Evolutionary conservation across 2,113 vertebrate genomes (phyloP).

Genomic region (Tamias sibiricus): DNA sequence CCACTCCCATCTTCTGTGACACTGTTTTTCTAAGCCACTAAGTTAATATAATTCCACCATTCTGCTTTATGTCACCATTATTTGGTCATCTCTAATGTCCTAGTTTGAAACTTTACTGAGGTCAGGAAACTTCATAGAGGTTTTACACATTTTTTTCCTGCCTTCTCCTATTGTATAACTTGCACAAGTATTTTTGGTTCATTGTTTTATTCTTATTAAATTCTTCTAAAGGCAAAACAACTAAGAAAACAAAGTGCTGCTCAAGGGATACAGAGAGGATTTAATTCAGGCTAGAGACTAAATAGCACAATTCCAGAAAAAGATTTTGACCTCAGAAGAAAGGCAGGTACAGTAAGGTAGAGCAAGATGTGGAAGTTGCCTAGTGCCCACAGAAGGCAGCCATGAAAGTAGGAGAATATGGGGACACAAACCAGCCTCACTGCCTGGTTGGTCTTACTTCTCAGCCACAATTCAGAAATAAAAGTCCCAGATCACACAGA

Average conservation of each 20-base stretch:
- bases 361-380: background rate
- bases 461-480: background rate
- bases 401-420: accelerated
- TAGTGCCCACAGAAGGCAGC: background rate
- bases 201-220: background rate
- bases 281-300: background rate
- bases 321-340: background rate
- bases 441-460: background rate
- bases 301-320: background rate
- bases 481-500: background rate
- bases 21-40: background rate
- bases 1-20: background rate
- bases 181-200: background rate
- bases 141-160: background rate
- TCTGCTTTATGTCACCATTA: background rate
- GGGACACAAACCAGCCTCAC: no score
- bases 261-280: background rate
- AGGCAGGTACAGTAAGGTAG: background rate
- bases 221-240: background rate
- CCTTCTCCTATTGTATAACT: background rate
- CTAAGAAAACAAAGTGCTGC: background rate
- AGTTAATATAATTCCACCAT: background rate
- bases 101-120: background rate
- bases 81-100: background rate
- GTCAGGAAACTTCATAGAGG: background rate